phyloP scores from a whole-genome alignment of 2,797 vertebrate genomes.

The Mormyrops boulengeri region DNA sequence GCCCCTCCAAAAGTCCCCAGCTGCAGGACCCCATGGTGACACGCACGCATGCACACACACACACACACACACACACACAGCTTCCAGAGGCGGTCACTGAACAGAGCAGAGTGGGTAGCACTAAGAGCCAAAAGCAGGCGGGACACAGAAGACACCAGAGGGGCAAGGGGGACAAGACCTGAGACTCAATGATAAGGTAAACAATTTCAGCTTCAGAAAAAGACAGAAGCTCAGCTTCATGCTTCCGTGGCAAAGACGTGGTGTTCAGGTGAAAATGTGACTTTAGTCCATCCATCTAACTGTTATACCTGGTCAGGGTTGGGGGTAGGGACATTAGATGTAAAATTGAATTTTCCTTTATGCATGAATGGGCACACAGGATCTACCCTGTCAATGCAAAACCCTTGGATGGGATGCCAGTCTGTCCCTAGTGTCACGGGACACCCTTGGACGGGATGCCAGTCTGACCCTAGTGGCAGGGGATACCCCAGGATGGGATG shows the following conservation, averaged over 20 bases:
- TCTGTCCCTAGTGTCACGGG: not conserved
- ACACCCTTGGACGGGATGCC: too few species aligned
- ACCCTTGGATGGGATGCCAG: not conserved
- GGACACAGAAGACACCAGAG: not conserved
- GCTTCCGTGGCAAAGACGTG: not conserved
- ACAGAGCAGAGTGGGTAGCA: not conserved
- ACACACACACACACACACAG: not conserved
- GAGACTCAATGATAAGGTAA: not conserved
- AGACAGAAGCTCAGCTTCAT: not conserved
- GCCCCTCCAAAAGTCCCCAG: constrained; percentile 49
- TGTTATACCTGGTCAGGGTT: not conserved
- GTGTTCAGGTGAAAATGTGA: not conserved
- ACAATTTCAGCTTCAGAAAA: not conserved
- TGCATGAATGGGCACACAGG: not conserved
- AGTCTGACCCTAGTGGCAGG: not conserved
- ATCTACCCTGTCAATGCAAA: not conserved
- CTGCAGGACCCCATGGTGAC: not conserved
- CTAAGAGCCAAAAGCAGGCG: not conserved
- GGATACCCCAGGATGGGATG: not conserved
- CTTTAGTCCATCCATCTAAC: not conserved
- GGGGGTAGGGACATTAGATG: not conserved
- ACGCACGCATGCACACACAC: too few species aligned
- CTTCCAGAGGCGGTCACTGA: not conserved
- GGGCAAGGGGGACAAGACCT: not conserved
- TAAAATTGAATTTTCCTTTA: not conserved